Evolutionary conservation across 2,888 invertebrate genomes (phyloP).

Genomic region (Drosophila rubida): DNA sequence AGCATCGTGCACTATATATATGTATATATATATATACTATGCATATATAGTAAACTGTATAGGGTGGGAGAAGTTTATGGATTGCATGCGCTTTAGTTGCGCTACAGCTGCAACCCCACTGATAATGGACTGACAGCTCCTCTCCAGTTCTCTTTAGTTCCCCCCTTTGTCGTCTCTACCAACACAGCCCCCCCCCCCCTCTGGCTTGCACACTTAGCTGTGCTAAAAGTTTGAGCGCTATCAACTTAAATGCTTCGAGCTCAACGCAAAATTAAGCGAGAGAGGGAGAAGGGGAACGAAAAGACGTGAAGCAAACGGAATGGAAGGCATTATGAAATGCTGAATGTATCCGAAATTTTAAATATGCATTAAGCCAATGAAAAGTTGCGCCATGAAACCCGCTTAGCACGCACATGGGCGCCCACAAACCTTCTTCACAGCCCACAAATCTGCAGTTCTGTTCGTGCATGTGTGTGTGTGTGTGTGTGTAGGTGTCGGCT

Average conservation of each 20-base stretch:
- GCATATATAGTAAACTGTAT: constrained; percentile 9
- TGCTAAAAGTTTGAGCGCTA: constrained; percentile 61
- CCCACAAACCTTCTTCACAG: not conserved
- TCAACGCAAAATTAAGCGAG: constrained; percentile 10
- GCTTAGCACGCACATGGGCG: constrained; percentile 19
- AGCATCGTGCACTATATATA: constrained; percentile 16
- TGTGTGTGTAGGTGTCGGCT: constrained; percentile 35
- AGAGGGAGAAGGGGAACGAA: not conserved
- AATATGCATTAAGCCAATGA: constrained; percentile 68
- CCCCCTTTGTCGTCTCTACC: no score
- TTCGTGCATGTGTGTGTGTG: not conserved
- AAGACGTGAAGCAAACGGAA: not conserved
- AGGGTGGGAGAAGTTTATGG: constrained; percentile 40
- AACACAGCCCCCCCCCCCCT: not conserved
- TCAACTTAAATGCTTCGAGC: constrained; percentile 66
- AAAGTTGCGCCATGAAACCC: constrained; percentile 54
- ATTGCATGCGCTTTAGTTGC: constrained; percentile 49
- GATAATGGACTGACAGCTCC: constrained; percentile 52
- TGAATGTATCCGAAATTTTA: constrained; percentile 62
- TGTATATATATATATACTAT: constrained; percentile 38
- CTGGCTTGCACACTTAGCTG: constrained; percentile 9
- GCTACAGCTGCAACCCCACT: constrained; percentile 57
- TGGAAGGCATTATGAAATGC: constrained; percentile 51
- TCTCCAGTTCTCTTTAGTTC: not conserved
- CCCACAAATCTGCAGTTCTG: not conserved